Conservation (phyloP, 2,797 vertebrate genomes). For the Pyrocephalus nanus region DNA sequence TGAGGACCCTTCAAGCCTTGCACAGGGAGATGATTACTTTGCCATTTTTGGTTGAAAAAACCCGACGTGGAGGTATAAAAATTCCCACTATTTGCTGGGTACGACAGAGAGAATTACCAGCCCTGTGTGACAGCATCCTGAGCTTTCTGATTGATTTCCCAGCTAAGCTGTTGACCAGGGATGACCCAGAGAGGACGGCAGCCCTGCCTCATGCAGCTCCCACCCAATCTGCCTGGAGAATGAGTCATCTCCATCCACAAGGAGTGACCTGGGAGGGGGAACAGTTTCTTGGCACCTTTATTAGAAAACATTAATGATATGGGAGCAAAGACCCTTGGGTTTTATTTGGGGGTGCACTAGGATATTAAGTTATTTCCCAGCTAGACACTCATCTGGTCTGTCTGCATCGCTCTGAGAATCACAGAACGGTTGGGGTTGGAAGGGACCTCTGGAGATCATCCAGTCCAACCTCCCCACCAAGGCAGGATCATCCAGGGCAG, state of each 20-base stretch:
- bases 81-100: neutral
- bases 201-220: neutral
- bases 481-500: neutral
- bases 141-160: conserved; percentile 11
- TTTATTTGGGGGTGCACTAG: neutral
- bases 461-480: neutral
- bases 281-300: neutral
- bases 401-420: neutral
- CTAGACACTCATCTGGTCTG: neutral
- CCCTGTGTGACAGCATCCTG: neutral
- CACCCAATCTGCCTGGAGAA: neutral
- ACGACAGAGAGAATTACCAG: neutral
- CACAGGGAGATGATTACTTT: neutral
- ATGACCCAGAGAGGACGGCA: neutral
- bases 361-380: neutral
- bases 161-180: conserved; percentile 6
- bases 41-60: neutral
- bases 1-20: neutral
- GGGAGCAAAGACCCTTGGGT: neutral
- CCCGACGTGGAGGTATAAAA: neutral
- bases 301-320: neutral
- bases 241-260: fast-evolving
- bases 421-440: neutral
- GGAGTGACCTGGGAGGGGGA: neutral
- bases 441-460: neutral